Base-by-base conservation (phyloP, 2,797 vertebrate genomes). In the Hippopotamyrus pictus region DNA sequence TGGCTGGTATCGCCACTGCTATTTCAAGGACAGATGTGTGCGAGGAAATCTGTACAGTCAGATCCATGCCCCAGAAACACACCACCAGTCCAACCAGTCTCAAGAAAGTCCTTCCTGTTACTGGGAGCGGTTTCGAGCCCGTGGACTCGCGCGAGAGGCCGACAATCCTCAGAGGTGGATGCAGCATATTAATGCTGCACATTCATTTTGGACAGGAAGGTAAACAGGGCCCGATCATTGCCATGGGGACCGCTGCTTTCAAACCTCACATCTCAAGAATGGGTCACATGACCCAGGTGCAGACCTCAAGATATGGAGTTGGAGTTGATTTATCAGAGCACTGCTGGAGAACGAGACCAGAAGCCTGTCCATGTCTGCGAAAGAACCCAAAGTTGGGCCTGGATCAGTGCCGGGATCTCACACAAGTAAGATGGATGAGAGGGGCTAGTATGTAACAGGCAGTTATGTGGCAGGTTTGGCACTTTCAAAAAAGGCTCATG, bases 11-110 rank as follows among this genome's bases (percentile, higher is more conserved):
- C 91, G 89, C 91, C 90, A 89, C 92, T 90, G 73, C 25, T 90
- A 94, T 95, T 95, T 96, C 94, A 93, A 93, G 95, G 93, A 62
- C 8, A 62, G 59, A 85, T 90, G 92, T 91, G 92, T 14, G 90
- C 91, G 88, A 69, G 90, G 17, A 91, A 95, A 97, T 96, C 95
- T 96, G 95, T 96, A 96, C 95, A 93, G 93, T 95, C 96, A 96
- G 93, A 93, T 84, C 82, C 8, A 53, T 94, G 92, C 94, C 94
- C 93, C 94, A 91, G 51, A 22, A 12, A 2, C 19, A 41, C 14
- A 9, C 8, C 37, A 62, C 41, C 48, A 50, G 29, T 48, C 57
- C 12, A 44, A 14, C 59, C 57, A 59, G 0, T 59, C 22, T 62
- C 1, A 22, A 22, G 7, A 25, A 69, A 12, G 25, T 29, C 25